Evolutionary conservation across 2,888 invertebrate genomes (phyloP), one percentile per base, ranked within the genome.

Genomic region (Epinotia ramella): DNA sequence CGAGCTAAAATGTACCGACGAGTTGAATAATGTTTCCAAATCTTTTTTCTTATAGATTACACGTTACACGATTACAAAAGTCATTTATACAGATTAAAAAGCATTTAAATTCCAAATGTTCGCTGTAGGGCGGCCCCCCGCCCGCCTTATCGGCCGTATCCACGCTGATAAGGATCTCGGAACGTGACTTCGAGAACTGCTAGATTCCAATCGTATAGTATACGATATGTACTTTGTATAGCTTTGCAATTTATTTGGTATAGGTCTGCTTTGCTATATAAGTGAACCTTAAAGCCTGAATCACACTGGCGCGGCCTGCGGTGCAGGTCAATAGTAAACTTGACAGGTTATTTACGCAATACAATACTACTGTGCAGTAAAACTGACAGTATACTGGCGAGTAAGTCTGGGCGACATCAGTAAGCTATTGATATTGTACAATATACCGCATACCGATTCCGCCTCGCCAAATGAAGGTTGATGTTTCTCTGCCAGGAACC

Each of bases 81-180:
- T 69, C 64, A 70, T 74, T 74, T 74, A 74, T 69, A 64, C n/a
- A 65, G 64, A 64, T 74, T 74, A 70, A 74, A 74, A 74, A 64
- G 74, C 69, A 53, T 74, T 74, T 74, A 74, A 70, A 74, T 70
- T 74, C 59, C 44, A 63, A 68, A 73, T 59, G 69, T 49, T 68
- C 60, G 74, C 46, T 46, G 76, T 63, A 63, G 73, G 76, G 72
- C 76, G 63, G 72, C 70, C 57, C 62, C 77, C 77, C 76, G 77
- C 73, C 73, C 73, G 60, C 28, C 71, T 75, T 77, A 77, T 77
- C 77, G 68, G 20, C 40, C 69, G 16, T 66, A 73, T 73, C 73
- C n/a, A 53, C 53, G 28, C 57, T 65, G 74, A 74, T 69, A 24
- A 70, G 28, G 49, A 74, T 74, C 74, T 33, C 49, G 56, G 16